Conservation (phyloP, 1,140 invertebrate species). For the Meteorus sp. region DNA sequence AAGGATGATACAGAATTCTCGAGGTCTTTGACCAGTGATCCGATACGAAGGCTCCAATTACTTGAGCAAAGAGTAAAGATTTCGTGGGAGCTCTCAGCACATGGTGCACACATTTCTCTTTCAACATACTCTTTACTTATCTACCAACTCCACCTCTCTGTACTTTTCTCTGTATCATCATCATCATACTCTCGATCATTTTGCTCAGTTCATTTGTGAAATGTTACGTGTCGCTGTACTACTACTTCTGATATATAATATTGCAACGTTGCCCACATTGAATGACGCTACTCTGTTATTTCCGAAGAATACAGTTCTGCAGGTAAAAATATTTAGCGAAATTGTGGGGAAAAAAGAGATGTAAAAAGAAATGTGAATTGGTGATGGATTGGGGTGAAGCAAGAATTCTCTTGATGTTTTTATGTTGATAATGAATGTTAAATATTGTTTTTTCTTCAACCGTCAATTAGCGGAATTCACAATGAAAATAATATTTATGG, state of each 20-base stretch:
- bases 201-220: conserved; percentile 15
- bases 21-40: conserved; percentile 26
- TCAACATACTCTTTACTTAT: too few relatives aligned
- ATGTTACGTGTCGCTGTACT: conserved; percentile 38
- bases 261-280: conserved; percentile 22
- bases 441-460: too few relatives aligned
- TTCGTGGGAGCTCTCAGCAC: neutral
- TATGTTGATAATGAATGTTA: too few relatives aligned
- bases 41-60: conserved; percentile 28
- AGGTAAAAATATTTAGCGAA: too few relatives aligned
- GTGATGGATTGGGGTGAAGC: too few relatives aligned
- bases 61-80: conserved; percentile 32
- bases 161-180: neutral
- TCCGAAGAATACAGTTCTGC: conserved; percentile 40
- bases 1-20: neutral
- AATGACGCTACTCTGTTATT: conserved; percentile 36
- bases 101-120: neutral
- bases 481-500: too few relatives aligned
- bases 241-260: conserved; percentile 24
- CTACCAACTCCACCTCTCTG: too few relatives aligned
- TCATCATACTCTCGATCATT: neutral
- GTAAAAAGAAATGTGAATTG: too few relatives aligned
- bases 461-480: too few relatives aligned
- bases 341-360: too few relatives aligned
- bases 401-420: too few relatives aligned